Base-by-base conservation (phyloP, 2,113 vertebrate genomes). In the Hydrolagus affinis region DNA sequence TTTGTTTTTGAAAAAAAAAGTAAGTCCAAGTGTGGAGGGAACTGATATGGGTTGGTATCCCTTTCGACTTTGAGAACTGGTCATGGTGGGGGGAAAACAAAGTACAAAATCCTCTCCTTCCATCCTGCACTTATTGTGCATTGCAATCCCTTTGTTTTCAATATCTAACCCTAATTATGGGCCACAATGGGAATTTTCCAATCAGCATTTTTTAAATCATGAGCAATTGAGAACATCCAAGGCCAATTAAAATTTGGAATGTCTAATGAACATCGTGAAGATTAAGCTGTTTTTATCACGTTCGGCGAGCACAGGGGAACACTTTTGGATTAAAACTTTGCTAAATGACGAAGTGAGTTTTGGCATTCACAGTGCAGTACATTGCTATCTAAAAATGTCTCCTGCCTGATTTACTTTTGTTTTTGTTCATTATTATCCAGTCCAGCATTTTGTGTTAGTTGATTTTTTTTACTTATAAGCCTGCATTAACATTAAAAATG, bases 181-280 rank as follows among this genome's bases (percentile, higher is more conserved):
- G 11, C 60, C 21, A 25, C 23, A 60, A 11, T 8, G 25, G 75
- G n/a, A 80, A 80, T 19, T 25, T 80, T 64, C 23, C 57, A 62
- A 23, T 28, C 76, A 64, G 57, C 76, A 23, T 9, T 21, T 56
- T 75, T 56, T 75, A 44, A 57, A 75, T 62, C 62, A 64, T 60
- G 57, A 14, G 11, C n/a, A 25, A 60, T 14, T 62, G n/a, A 78
- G n/a, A 56, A 17, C 7, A 75, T 56, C 73, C 4, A 56, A 30
- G n/a, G 59, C 25, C 60, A 83, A 83, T 83, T 64, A 66, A 68
- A 83, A 83, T 32, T 19, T 83, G 62, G 19, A 44, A 83, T 66
- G 78, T 30, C 56, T 66, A 28, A 68, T 68, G 77, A 80, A 60
- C 28, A 30, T 80, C 59, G 66, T 83, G 62, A 23, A 83, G 62